Conservation (phyloP, 2,888 invertebrate genomes). For the Anorthoa munda region DNA sequence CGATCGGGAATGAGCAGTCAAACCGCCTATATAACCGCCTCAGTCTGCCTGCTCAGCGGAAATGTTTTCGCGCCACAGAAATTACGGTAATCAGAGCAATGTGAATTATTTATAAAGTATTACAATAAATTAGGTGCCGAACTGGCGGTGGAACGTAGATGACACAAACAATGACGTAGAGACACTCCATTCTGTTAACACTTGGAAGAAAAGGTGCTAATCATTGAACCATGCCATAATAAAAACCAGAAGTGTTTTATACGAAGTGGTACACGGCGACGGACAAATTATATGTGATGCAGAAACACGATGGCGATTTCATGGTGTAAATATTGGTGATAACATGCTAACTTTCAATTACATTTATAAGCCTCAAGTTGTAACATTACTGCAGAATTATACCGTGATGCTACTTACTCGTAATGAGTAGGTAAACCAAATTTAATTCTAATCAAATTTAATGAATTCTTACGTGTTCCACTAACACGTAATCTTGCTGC, state of each 20-base stretch:
- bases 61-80: conserved; percentile 52
- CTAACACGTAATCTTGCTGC: conserved; percentile 27
- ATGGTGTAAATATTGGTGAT: neutral
- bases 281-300: neutral
- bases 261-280: conserved; percentile 26
- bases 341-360: neutral
- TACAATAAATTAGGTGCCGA: conserved; percentile 47
- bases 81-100: conserved; percentile 44
- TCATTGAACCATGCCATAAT: conserved; percentile 47
- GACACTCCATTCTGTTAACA: conserved; percentile 58
- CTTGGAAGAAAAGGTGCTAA: conserved; percentile 67
- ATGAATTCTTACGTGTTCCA: conserved; percentile 19
- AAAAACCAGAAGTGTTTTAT: conserved; percentile 50
- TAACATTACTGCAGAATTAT: neutral
- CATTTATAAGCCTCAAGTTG: neutral
- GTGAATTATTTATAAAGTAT: conserved; percentile 62
- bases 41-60: conserved; percentile 22
- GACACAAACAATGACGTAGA: conserved; percentile 69
- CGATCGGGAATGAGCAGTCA: conserved; percentile 33
- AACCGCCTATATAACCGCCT: conserved; percentile 12
- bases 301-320: neutral
- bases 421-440: conserved; percentile 27
- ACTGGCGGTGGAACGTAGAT: conserved; percentile 24
- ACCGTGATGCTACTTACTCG: conserved; percentile 1
- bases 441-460: conserved; percentile 9